Evolutionary conservation across 2,888 invertebrate species (phyloP).

Genomic region (Amphimallon solstitiale): DNA sequence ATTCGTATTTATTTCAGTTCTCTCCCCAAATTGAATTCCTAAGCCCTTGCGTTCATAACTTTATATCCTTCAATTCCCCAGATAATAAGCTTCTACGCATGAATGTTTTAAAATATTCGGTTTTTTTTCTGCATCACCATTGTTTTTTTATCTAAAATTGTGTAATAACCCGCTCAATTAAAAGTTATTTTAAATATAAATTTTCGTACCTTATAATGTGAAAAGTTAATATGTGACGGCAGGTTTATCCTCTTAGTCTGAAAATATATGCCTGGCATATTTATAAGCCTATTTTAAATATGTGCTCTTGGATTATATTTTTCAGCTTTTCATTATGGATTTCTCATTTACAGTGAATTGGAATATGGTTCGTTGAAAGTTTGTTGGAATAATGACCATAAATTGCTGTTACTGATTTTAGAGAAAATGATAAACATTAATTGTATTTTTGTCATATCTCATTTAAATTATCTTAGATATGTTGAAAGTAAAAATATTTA

Average conservation of each 20-base stretch:
- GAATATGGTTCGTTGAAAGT: too few species aligned
- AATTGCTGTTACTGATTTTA: too few species aligned
- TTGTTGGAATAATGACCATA: too few species aligned
- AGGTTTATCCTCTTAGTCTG: not conserved
- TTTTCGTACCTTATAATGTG: not conserved
- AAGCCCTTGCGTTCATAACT: slow-evolving; percentile 2
- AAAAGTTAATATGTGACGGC: slow-evolving; percentile 18
- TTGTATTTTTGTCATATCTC: too few species aligned
- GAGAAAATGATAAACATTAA: too few species aligned
- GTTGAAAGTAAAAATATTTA: too few species aligned
- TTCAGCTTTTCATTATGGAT: too few species aligned
- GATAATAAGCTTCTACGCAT: slow-evolving; percentile 3
- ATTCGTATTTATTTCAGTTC: slow-evolving; percentile 13
- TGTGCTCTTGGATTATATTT: too few species aligned
- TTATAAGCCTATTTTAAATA: not conserved
- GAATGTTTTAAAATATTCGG: slow-evolving; percentile 11
- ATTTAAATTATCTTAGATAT: too few species aligned
- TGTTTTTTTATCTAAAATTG: not conserved
- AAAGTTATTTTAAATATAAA: slow-evolving; percentile 9
- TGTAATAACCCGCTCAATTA: slow-evolving; percentile 17
- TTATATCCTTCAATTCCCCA: slow-evolving; percentile 13
- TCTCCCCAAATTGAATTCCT: slow-evolving; percentile 12
- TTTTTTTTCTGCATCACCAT: not conserved
- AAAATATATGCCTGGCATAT: slow-evolving; percentile 5
- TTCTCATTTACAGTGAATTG: too few species aligned